Evolutionary conservation across 2,888 invertebrate genomes (phyloP).

Genomic region (Colostygia pectinataria): DNA sequence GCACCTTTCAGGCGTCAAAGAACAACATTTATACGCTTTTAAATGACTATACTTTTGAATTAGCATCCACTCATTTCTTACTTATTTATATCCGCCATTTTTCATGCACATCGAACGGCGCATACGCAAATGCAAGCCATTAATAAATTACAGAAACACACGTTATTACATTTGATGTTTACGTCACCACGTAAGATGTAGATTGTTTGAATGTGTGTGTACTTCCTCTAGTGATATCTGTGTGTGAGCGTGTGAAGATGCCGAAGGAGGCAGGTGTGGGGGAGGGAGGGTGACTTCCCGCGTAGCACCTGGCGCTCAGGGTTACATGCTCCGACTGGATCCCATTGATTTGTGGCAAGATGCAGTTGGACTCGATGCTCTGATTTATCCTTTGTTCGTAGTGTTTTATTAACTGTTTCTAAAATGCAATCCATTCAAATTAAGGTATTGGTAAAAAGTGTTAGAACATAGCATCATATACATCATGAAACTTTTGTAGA

Average conservation of each 20-base stretch:
- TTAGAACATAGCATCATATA: no score
- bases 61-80: conserved; percentile 68
- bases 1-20: conserved; percentile 49
- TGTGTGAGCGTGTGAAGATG: conserved; percentile 54
- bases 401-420: conserved; percentile 14
- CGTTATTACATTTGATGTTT: conserved; percentile 53
- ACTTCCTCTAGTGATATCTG: conserved; percentile 56
- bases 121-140: conserved; percentile 74
- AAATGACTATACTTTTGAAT: conserved; percentile 64
- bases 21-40: conserved; percentile 48
- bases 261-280: conserved; percentile 32
- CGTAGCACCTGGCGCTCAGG: conserved; percentile 79
- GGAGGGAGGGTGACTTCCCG: conserved; percentile 67
- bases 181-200: conserved; percentile 50
- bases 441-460: no score
- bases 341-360: conserved; percentile 77
- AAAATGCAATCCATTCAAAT: no score
- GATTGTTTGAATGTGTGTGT: conserved; percentile 41
- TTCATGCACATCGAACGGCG: conserved; percentile 66
- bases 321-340: conserved; percentile 69
- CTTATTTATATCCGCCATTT: conserved; percentile 71
- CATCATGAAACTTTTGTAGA: no score
- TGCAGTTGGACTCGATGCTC: conserved; percentile 58
- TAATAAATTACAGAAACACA: conserved; percentile 77
- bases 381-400: conserved; percentile 62